Conservation (phyloP, 2,113 vertebrate species). For the Chlamydotis undulata region DNA sequence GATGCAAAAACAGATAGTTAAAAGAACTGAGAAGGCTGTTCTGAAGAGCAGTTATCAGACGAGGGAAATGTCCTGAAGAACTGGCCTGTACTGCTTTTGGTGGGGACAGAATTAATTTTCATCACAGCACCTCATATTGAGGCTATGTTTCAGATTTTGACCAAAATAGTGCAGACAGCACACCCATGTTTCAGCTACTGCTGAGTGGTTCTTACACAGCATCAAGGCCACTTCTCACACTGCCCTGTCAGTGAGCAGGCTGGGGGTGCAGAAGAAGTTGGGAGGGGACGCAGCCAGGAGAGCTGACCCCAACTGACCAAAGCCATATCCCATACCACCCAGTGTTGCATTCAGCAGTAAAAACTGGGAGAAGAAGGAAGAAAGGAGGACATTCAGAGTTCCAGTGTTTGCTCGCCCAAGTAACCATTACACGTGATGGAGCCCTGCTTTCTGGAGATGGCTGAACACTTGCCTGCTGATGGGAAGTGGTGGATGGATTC, state of each 20-base stretch:
- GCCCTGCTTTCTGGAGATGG: background rate
- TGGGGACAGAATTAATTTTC: background rate
- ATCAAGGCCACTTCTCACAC: background rate
- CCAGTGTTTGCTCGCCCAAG: no score
- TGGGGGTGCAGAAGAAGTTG: background rate
- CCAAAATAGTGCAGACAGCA: rapidly evolving
- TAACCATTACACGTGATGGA: rapidly evolving
- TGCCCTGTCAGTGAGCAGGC: rapidly evolving
- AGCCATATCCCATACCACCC: background rate
- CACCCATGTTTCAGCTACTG: background rate
- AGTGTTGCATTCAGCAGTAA: background rate
- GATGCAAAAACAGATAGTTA: background rate
- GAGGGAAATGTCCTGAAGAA: background rate
- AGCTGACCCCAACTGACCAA: background rate
- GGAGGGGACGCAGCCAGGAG: rapidly evolving
- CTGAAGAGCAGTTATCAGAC: background rate
- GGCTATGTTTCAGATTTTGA: background rate
- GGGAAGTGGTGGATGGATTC: background rate
- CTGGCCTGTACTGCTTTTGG: background rate
- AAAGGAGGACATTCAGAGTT: background rate
- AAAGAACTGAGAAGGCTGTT: background rate
- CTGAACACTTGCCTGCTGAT: rapidly evolving
- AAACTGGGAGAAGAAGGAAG: background rate
- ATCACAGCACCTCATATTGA: background rate
- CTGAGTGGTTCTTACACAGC: background rate